Percentiles rank a stretch among this genome's conserved stretches.
Evolutionary conservation across 2,797 vertebrate genomes (phyloP).

Genomic region (Graptemys geographica): DNA sequence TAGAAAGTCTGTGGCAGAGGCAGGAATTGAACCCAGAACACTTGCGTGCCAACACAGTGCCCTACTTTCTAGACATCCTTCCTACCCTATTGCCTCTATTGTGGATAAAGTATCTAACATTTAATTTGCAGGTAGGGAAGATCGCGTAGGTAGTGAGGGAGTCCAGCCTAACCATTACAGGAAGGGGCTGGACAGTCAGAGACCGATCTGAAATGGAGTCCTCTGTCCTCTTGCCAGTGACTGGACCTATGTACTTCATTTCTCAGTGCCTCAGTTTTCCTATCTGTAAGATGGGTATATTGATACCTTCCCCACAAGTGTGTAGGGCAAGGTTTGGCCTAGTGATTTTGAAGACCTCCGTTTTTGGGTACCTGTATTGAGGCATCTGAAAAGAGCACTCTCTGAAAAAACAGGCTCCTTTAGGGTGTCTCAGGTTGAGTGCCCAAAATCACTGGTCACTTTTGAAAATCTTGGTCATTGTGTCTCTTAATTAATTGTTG

Average conservation of each 20-base stretch:
- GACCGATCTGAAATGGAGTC: not conserved
- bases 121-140: not conserved
- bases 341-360: not conserved
- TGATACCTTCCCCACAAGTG: not conserved
- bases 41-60: not conserved
- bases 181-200: not conserved
- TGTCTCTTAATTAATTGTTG: not conserved
- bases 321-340: not conserved
- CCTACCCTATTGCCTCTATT: not conserved
- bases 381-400: not conserved
- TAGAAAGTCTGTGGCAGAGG: not conserved
- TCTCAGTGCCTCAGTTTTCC: not conserved
- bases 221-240: not conserved
- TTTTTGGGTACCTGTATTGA: not conserved
- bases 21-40: not conserved
- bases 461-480: not conserved
- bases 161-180: not conserved
- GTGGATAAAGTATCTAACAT: not conserved
- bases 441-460: not conserved
- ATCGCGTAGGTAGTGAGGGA: not conserved
- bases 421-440: not conserved
- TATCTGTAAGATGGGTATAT: not conserved
- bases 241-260: not conserved
- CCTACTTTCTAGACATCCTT: not conserved
- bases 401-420: not conserved